Evolutionary conservation across 2,888 invertebrate genomes (phyloP).

Genomic region (Eustalomyia histrio): DNA sequence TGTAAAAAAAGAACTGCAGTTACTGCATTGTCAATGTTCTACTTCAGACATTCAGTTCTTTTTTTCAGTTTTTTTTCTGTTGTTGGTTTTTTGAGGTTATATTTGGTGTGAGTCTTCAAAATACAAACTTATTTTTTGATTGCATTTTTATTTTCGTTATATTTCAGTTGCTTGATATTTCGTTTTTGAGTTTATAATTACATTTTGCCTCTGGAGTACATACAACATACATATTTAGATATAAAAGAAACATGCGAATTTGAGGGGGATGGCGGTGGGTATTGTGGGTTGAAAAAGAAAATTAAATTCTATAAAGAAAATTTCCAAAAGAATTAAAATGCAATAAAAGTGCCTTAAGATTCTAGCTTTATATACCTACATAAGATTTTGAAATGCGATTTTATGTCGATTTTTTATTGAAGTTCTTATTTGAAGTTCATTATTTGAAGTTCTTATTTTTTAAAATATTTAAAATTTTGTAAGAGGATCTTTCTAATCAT

Average conservation of each 20-base stretch:
- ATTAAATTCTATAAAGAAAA: slow-evolving; percentile 55
- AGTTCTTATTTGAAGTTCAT: no score
- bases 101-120: slow-evolving; percentile 64
- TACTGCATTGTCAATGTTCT: slow-evolving; percentile 65
- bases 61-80: slow-evolving; percentile 22
- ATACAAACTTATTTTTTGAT: slow-evolving; percentile 64
- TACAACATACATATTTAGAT: slow-evolving; percentile 48
- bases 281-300: slow-evolving; percentile 22
- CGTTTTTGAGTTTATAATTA: slow-evolving; percentile 64
- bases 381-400: no score
- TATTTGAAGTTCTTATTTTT: no score
- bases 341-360: slow-evolving; percentile 50
- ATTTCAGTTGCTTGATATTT: slow-evolving; percentile 49
- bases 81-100: slow-evolving; percentile 61
- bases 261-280: background rate
- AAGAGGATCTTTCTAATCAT: no score
- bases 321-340: slow-evolving; percentile 47
- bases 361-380: background rate
- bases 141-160: slow-evolving; percentile 49
- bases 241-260: slow-evolving; percentile 46
- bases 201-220: slow-evolving; percentile 66
- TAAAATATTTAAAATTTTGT: no score
- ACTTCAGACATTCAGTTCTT: slow-evolving; percentile 59
- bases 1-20: slow-evolving; percentile 59
- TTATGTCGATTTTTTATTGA: no score